These are phyloP conservation scores for Cisticola juncidis DNA, from an alignment of 2,113 vertebrate genomes.

Conservation along the genomic window DNA sequence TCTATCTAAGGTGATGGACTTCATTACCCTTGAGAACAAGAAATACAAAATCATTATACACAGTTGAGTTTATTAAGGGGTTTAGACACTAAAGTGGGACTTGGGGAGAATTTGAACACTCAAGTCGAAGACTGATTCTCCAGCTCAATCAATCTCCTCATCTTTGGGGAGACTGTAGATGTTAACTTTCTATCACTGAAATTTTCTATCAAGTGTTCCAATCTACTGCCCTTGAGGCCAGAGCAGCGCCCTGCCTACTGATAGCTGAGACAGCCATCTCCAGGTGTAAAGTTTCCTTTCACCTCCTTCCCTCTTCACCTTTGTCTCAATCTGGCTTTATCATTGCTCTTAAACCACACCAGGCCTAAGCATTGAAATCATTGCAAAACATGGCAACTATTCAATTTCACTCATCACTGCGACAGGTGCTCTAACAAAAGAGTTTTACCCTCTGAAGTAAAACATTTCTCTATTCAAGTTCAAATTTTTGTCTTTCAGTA, in stretches of 20 bases:
- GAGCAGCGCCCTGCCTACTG: background rate
- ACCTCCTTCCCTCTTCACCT: background rate
- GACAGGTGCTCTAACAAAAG: background rate
- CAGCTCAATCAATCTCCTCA: background rate
- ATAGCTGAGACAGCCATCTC: background rate
- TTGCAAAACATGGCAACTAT: background rate
- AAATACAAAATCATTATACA: background rate
- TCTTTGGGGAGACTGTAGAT: background rate
- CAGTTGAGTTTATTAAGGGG: background rate
- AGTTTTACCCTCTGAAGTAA: background rate
- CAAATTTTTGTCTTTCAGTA: background rate
- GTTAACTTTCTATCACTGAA: background rate
- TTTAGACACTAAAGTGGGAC: background rate
- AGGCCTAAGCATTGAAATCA: background rate
- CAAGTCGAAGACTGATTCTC: background rate
- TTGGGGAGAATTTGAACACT: background rate
- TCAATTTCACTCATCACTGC: background rate
- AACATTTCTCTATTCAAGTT: background rate
- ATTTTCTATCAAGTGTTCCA: background rate
- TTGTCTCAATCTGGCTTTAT: background rate
- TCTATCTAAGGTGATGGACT: background rate
- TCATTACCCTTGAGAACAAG: background rate
- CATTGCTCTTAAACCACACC: background rate
- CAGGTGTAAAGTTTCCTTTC: background rate
- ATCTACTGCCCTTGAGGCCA: background rate